Evolutionary conservation across 2,888 invertebrate genomes (phyloP).

Genomic region (Falcaria lacertinaria): DNA sequence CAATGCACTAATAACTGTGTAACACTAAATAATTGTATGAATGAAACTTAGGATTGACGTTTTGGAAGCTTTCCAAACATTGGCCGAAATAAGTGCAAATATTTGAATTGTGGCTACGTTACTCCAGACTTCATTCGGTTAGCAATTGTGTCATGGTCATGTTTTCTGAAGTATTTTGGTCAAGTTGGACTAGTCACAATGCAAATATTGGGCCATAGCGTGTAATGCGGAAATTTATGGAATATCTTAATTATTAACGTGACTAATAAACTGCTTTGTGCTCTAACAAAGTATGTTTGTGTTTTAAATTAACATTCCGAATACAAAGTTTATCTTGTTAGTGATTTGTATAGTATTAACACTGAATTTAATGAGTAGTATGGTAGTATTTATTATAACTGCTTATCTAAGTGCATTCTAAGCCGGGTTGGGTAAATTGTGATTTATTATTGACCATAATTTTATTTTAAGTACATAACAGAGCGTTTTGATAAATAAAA

Average conservation of each 20-base stretch:
- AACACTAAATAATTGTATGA: no score
- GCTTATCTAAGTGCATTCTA: no score
- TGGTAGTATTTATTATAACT: no score
- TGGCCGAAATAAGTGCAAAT: constrained; percentile 46
- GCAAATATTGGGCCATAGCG: constrained; percentile 36
- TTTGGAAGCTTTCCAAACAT: constrained; percentile 54
- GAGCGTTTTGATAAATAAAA: no score
- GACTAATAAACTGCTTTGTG: background rate
- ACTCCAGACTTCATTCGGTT: constrained; percentile 30
- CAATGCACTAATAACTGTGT: constrained; percentile 17
- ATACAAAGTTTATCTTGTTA: no score
- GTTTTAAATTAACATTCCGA: background rate
- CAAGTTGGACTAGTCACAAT: constrained; percentile 43
- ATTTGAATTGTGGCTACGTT: constrained; percentile 33
- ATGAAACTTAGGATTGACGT: constrained; percentile 36
- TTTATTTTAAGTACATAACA: no score
- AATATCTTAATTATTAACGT: background rate
- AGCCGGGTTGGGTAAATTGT: no score
- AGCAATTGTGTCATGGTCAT: constrained; percentile 57
- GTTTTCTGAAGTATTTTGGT: constrained; percentile 47
- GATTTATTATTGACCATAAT: no score
- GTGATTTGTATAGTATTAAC: no score
- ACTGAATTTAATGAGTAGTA: no score
- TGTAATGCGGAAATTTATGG: constrained; percentile 17
- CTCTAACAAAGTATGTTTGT: no score